Conservation (phyloP, 2,797 vertebrate species). For the Notolabrus celidotus region DNA sequence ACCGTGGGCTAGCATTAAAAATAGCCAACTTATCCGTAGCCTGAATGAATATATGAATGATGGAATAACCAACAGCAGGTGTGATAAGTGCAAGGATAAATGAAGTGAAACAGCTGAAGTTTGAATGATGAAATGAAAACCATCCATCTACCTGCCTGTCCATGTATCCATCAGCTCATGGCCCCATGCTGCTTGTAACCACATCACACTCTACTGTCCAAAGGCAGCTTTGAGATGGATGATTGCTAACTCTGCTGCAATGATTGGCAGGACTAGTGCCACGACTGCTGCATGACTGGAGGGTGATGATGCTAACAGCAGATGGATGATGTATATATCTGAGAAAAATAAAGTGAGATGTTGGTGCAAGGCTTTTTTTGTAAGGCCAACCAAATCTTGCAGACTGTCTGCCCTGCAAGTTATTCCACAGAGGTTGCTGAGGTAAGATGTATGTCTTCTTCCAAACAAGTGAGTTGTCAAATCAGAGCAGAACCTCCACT, state of each 20-base stretch:
- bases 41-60: conserved; percentile 34
- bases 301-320: conserved; percentile 15
- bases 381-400: no score
- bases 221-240: conserved; percentile 44
- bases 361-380: neutral
- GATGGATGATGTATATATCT: conserved; percentile 15
- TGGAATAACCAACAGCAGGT: conserved; percentile 11
- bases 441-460: no score
- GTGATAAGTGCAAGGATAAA: neutral
- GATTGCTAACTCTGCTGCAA: conserved; percentile 20
- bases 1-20: conserved; percentile 18
- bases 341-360: neutral
- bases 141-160: neutral
- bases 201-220: conserved; percentile 29
- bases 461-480: no score
- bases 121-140: conserved; percentile 2
- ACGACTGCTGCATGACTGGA: conserved; percentile 7
- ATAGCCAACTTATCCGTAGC: conserved; percentile 17
- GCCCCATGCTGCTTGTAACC: conserved; percentile 19
- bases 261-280: conserved; percentile 35
- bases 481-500: no score
- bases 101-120: conserved; percentile 1
- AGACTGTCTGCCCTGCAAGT: no score
- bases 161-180: neutral
- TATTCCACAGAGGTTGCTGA: no score